A percentile compares a stretch with the other conserved stretches of the same genome.
These are phyloP conservation scores for Crotalus tigris DNA, from an alignment of 2,113 vertebrate species.

Conservation along the genomic window DNA sequence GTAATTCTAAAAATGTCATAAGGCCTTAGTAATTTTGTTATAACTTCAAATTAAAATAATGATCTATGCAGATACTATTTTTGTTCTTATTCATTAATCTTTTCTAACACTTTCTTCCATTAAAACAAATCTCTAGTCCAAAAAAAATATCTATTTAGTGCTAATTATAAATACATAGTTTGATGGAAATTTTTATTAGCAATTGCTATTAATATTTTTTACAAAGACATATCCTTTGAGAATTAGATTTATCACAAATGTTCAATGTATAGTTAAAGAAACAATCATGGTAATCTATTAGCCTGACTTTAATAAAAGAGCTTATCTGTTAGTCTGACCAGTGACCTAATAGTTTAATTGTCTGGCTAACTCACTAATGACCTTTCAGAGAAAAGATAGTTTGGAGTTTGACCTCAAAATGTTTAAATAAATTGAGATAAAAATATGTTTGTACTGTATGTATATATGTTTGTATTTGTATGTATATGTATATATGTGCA, in stretches of 20 bases:
- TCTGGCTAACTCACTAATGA: background rate
- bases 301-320: background rate
- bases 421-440: background rate
- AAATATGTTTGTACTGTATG: background rate
- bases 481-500: background rate
- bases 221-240: conserved; percentile 13
- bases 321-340: background rate
- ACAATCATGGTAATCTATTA: background rate
- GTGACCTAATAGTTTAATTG: background rate
- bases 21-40: conserved; percentile 15
- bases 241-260: background rate
- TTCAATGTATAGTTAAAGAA: background rate
- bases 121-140: background rate
- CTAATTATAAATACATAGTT: background rate
- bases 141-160: background rate
- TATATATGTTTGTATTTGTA: background rate
- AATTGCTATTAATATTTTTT: background rate
- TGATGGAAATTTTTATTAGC: background rate
- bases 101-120: background rate
- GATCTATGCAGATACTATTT: conserved; percentile 12
- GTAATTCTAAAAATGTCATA: background rate
- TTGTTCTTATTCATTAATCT: background rate
- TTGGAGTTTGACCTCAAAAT: background rate
- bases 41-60: conserved; percentile 32
- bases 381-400: background rate